phyloP scores from a whole-genome alignment of 2,797 vertebrate genomes.

The Myotis vivesi region DNA sequence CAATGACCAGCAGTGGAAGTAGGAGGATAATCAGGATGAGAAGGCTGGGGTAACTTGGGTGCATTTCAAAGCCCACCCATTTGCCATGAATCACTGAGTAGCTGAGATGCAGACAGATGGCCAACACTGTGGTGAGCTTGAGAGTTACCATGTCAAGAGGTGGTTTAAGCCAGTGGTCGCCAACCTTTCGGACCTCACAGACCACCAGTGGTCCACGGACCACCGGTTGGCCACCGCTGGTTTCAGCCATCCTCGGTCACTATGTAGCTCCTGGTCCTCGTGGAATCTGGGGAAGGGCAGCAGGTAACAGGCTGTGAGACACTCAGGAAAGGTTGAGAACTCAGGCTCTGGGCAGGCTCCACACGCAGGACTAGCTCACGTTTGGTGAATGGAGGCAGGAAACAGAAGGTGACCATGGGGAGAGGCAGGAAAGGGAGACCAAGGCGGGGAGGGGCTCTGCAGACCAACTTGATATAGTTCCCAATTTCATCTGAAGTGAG shows the following conservation, averaged over 20 bases:
- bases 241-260: not conserved
- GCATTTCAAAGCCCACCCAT: not conserved
- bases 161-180: not conserved
- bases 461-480: not conserved
- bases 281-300: not conserved
- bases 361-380: not conserved
- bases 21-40: too few relatives aligned
- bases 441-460: not conserved
- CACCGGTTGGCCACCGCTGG: too few relatives aligned
- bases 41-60: not conserved
- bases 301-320: not conserved
- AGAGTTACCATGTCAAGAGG: not conserved
- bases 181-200: too few relatives aligned
- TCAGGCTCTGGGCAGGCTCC: not conserved
- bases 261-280: not conserved
- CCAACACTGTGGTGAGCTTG: not conserved
- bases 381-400: not conserved
- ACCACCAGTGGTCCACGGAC: too few relatives aligned
- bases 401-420: not conserved
- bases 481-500: not conserved
- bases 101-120: not conserved
- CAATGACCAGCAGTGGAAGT: not conserved
- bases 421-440: not conserved
- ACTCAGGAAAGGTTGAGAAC: rapidly evolving
- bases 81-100: not conserved